These are phyloP conservation scores for Takifugu flavidus DNA, from an alignment of 2,113 vertebrate genomes.

Conservation along the genomic window DNA sequence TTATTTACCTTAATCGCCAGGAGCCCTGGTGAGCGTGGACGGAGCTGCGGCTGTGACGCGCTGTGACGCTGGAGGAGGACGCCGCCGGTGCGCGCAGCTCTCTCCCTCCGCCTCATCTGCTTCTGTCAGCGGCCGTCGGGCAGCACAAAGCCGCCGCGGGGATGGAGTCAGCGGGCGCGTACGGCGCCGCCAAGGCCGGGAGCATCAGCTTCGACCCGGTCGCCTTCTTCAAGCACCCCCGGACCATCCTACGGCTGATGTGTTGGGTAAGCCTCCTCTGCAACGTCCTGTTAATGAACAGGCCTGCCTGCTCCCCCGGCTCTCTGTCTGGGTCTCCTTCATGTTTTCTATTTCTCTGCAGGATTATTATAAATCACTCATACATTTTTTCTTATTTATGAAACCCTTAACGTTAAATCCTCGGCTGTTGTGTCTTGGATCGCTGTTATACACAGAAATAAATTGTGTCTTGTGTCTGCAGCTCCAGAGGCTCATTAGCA, in stretches of 20 bases:
- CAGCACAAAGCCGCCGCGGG: conserved; percentile 37
- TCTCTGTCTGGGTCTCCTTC: conserved; percentile 9
- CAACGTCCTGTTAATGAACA: conserved; percentile 13
- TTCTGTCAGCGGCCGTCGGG: conserved; percentile 29
- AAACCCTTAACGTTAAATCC: neutral
- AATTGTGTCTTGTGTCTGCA: conserved; percentile 5
- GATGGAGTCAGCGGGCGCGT: conserved; percentile 63
- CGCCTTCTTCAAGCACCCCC: conserved; percentile 70
- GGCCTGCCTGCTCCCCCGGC: conserved; percentile 39
- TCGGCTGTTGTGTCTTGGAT: neutral
- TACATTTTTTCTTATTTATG: neutral
- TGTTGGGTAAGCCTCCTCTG: conserved; percentile 61
- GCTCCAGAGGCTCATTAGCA: conserved; percentile 13
- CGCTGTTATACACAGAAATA: too few species aligned
- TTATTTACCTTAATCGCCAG: neutral
- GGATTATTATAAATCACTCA: neutral
- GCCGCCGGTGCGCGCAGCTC: conserved; percentile 41
- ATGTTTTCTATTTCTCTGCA: neutral
- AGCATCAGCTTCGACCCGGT: conserved; percentile 63
- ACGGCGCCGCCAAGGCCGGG: conserved; percentile 63
- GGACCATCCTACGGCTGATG: conserved; percentile 65
- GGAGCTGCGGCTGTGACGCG: conserved; percentile 31
- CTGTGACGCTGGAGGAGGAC: conserved; percentile 48
- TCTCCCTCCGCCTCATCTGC: conserved; percentile 26
- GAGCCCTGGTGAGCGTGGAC: neutral